Evolutionary conservation across 2,888 invertebrate species (phyloP).

Genomic region (Drosophila borealis): DNA sequence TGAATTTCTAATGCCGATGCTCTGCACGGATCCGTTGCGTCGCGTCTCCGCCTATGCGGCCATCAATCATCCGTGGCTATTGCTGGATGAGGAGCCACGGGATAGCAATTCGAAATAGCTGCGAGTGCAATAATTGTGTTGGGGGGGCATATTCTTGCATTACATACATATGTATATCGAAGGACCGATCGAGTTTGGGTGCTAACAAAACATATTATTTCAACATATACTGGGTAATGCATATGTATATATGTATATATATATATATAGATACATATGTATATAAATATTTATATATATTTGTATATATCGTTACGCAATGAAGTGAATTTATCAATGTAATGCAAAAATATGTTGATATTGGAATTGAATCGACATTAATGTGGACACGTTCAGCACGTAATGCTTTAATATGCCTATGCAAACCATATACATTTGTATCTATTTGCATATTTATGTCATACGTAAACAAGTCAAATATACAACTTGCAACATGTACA

Average conservation of each 20-base stretch:
- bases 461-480: not conserved
- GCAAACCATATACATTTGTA: not conserved
- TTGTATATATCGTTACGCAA: not conserved
- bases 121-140: not conserved
- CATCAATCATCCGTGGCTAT: constrained; percentile 96
- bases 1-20: constrained; percentile 97
- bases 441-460: constrained; percentile 3
- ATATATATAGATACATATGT: not conserved
- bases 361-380: not conserved
- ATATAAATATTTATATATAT: not conserved
- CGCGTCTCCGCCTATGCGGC: constrained; percentile 97
- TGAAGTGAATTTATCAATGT: not conserved
- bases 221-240: not conserved
- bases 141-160: constrained; percentile 4
- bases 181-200: not conserved
- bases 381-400: not conserved
- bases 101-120: not conserved
- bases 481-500: not conserved
- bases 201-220: no score
- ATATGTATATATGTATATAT: not conserved
- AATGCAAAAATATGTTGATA: constrained; percentile 2
- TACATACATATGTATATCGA: not conserved
- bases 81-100: constrained; percentile 30
- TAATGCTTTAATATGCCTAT: not conserved
- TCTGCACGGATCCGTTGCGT: constrained; percentile 95